These are phyloP conservation scores for Zygaena filipendulae DNA, from an alignment of 2,888 invertebrate genomes.

Conservation along the genomic window DNA sequence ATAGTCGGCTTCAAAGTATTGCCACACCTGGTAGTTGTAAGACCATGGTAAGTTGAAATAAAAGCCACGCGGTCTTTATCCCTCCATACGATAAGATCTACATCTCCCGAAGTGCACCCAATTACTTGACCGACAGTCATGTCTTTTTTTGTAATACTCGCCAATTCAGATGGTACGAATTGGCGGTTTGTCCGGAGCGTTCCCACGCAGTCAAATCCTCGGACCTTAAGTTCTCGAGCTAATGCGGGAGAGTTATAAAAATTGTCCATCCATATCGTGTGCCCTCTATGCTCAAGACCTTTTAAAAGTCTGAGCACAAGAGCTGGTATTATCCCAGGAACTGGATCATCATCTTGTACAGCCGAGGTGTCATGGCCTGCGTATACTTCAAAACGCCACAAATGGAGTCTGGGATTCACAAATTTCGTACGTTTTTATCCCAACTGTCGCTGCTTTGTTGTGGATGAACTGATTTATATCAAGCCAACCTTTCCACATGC, in stretches of 20 bases:
- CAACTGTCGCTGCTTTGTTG: too few species aligned
- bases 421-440: too few species aligned
- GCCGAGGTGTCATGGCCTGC: constrained; percentile 4
- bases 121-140: too few species aligned
- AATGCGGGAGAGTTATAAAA: too few species aligned
- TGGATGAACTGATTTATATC: too few species aligned
- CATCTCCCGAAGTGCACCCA: too few species aligned
- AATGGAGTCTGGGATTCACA: constrained; percentile 14
- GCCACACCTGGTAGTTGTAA: constrained; percentile 5
- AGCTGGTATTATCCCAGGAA: too few species aligned
- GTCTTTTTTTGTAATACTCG: constrained; percentile 7
- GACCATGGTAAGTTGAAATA: too few species aligned
- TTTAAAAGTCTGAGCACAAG: constrained; percentile 13
- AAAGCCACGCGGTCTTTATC: too few species aligned
- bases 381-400: constrained; percentile 16
- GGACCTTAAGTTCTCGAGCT: too few species aligned
- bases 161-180: constrained; percentile 14
- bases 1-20: too few species aligned
- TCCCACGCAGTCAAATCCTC: constrained; percentile 20
- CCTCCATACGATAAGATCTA: too few species aligned
- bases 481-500: constrained; percentile 20
- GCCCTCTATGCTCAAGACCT: constrained; percentile 18
- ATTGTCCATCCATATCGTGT: constrained; percentile 22
- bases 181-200: constrained; percentile 18
- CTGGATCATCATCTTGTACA: constrained; percentile 4